Base-by-base conservation (phyloP, 2,797 vertebrate genomes). In the Clarias laeviceps region DNA sequence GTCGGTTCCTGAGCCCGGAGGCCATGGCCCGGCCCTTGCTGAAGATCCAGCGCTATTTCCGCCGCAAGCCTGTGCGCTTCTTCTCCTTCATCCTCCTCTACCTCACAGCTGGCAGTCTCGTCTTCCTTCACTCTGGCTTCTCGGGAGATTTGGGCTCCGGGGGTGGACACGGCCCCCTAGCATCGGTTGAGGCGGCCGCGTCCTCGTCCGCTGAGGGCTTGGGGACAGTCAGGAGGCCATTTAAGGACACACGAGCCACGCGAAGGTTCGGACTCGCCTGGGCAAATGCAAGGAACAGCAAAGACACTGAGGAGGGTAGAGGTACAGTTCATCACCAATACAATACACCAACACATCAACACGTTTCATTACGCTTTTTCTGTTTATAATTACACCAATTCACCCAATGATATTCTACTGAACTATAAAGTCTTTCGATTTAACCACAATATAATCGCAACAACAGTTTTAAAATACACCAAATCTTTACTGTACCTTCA, bases 21-120 rank as follows among this genome's bases (percentile, higher is more conserved):
- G 85, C 82, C 89, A 99, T 99, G 98, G 97, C 96, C 94, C 97
- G 97, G 91, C 91, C 97, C 90, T 92, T 97, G 94, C 92, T 97
- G 86, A 98, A 96, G 91, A 96, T 99, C 92, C 98, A 98, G 91
- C 96, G 97, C 80, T 99, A 96, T 89, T 97, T 99, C 92, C 96
- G 96, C 86, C 94, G 97, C 87, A 98, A 95, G 88, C 98, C 98
- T 0, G 90, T 98, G 77, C 96, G 97, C 14, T 98, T 99, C 93
- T 97, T 99, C 89, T 97, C 97, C 7, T 95, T 99, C 91, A 95
- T 99, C 90, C 96, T 97, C 34, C 95, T 99, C 84, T 99, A 99
- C 94, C 92, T 99, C 94, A 97, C 96, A 0, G 98, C 98, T 0
- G 98, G 98, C 40, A 99, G 98, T 89, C 93, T 99, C 3, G 96